Evolutionary conservation across 2,113 vertebrate species (phyloP).

Genomic region (Cyrtonyx montezumae): DNA sequence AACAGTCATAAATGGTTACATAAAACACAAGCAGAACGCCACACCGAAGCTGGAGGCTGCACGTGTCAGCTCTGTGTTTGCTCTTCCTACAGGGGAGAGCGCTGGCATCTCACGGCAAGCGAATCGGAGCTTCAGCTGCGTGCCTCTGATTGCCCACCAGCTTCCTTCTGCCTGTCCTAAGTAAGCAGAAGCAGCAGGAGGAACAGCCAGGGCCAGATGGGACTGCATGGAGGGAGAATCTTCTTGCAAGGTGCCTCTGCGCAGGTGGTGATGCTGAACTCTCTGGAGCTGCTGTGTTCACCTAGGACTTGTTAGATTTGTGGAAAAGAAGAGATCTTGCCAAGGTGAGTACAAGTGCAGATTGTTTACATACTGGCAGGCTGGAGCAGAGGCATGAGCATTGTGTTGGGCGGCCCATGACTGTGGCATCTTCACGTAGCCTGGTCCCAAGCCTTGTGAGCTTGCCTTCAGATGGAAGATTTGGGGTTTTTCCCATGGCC

Average conservation of each 20-base stretch:
- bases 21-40: background rate
- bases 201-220: background rate
- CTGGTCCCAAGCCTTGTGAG: background rate
- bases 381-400: rapidly evolving
- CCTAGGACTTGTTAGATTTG: background rate
- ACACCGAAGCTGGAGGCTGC: background rate
- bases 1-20: background rate
- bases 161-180: background rate
- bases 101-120: background rate
- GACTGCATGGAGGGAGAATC: background rate
- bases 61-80: background rate
- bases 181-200: background rate
- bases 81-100: background rate
- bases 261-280: background rate
- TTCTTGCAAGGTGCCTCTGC: background rate
- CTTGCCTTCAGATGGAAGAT: background rate
- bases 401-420: rapidly evolving
- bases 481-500: background rate
- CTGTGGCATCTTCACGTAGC: rapidly evolving
- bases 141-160: rapidly evolving
- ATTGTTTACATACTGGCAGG: rapidly evolving
- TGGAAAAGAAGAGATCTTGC: background rate
- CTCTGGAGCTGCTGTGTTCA: background rate
- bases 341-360: background rate
- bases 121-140: background rate